phyloP scores from a whole-genome alignment of 2,888 invertebrate species.

The Drosophila mercatorum region DNA sequence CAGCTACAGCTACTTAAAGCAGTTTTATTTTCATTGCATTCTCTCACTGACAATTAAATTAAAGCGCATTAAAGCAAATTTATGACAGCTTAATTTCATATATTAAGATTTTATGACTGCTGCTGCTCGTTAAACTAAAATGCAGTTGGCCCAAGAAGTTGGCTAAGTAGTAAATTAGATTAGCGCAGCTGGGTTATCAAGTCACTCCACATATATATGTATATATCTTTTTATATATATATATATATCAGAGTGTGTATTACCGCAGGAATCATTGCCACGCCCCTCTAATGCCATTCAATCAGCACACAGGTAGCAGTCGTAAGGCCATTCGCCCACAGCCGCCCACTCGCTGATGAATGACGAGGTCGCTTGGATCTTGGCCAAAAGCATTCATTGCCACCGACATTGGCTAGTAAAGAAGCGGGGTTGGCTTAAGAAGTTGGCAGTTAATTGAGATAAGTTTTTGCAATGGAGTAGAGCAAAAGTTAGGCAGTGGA shows the following conservation, averaged over 20 bases:
- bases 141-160: constrained; percentile 36
- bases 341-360: constrained; percentile 66
- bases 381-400: constrained; percentile 60
- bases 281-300: constrained; percentile 47
- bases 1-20: constrained; percentile 38
- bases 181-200: constrained; percentile 69
- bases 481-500: background rate
- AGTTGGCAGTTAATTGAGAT: background rate
- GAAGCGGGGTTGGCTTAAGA: constrained; percentile 25
- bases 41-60: constrained; percentile 78
- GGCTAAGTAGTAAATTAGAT: constrained; percentile 51
- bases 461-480: background rate
- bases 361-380: constrained; percentile 54
- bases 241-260: background rate
- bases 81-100: constrained; percentile 81
- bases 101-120: constrained; percentile 78
- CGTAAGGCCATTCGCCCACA: constrained; percentile 39
- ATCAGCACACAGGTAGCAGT: constrained; percentile 57
- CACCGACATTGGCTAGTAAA: constrained; percentile 32
- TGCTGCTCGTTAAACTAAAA: constrained; percentile 54
- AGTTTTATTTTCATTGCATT: constrained; percentile 75
- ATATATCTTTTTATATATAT: background rate
- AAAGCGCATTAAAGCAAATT: constrained; percentile 80
- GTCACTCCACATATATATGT: constrained; percentile 14
- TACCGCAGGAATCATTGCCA: constrained; percentile 44